Base-by-base conservation (phyloP, 2,113 vertebrate species). In the Syngnathus typhle region DNA sequence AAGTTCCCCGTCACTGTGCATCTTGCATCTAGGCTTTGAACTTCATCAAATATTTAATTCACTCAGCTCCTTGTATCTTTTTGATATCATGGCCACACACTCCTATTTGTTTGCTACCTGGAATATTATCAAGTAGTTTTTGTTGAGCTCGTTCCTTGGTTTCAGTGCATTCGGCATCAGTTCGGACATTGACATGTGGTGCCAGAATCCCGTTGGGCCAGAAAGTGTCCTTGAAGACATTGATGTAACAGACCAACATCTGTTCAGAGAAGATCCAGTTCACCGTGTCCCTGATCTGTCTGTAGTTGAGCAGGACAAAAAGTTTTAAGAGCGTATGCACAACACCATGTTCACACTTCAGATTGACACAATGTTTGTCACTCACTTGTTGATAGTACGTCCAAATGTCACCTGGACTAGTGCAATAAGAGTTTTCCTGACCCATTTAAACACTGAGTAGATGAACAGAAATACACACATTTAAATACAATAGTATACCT, bases 371-470 rank as follows among this genome's bases (percentile, higher is more conserved):
- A 6, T 12, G 7, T 21, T 58, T 9, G 5, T 12, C 3, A 93
- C 96, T 96, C 91, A 99, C 97, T 97, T 99, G 93, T 99, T 99
- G 87, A 99, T 98, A 68, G 97, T 99, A 86, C 96, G 94, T 91
- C 97, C 97, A 92, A 99, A 99, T 75, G 97, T 98, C 87, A 97
- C 93, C 89, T 98, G 97, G 86, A 99, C 97, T 76, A 99, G 94
- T 92, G 96, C 95, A 93, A 99, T 99, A 79, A 99, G 91, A 23
- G 97, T 98, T 91, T 97, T 98, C 84, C 97, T 94, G 76, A 99
- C 96, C 96, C 97, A 98, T 86, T 98, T 99, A 87, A 99, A 99
- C 97, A 99, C 97, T 99, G 73, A 43, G 88, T 38, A 69, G 27
- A 47, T 7, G 70, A 49, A 67, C 55, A 61, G 66, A 78, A 13